Evolutionary conservation across 1,140 invertebrate species (phyloP).

Genomic region (Drosophila saltans): DNA sequence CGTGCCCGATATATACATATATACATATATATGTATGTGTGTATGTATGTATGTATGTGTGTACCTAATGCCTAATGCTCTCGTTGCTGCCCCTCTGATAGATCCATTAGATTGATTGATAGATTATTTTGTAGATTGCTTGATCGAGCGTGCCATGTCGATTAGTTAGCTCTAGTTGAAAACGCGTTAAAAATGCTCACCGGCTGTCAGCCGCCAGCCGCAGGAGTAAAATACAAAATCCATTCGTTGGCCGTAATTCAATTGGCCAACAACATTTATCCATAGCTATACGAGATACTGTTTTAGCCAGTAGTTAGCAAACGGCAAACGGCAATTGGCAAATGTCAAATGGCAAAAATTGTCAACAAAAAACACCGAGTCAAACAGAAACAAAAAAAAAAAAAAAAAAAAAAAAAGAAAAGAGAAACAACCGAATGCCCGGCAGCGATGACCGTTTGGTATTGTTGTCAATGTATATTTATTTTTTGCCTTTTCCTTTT

Average conservation of each 20-base stretch:
- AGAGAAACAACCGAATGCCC: neutral
- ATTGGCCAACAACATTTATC: neutral
- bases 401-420: neutral
- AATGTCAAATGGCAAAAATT: constrained; percentile 47
- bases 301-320: neutral
- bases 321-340: constrained; percentile 26
- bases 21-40: too few relatives aligned
- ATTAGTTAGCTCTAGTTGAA: constrained; percentile 3
- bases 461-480: constrained; percentile 56
- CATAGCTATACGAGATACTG: neutral
- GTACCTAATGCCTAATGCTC: too few relatives aligned
- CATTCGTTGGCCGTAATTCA: constrained; percentile 1
- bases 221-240: neutral
- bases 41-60: too few relatives aligned
- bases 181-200: neutral
- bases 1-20: neutral
- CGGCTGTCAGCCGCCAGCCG: neutral
- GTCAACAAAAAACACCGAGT: constrained; percentile 29
- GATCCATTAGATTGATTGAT: constrained; percentile 14
- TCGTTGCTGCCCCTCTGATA: neutral
- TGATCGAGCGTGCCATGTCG: constrained; percentile 10
- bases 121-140: constrained; percentile 8
- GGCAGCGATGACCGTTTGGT: neutral
- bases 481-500: neutral
- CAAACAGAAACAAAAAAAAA: constrained; percentile 3